Evolutionary conservation across 2,797 vertebrate species (phyloP).

Genomic region (Rhinoraja longicauda): DNA sequence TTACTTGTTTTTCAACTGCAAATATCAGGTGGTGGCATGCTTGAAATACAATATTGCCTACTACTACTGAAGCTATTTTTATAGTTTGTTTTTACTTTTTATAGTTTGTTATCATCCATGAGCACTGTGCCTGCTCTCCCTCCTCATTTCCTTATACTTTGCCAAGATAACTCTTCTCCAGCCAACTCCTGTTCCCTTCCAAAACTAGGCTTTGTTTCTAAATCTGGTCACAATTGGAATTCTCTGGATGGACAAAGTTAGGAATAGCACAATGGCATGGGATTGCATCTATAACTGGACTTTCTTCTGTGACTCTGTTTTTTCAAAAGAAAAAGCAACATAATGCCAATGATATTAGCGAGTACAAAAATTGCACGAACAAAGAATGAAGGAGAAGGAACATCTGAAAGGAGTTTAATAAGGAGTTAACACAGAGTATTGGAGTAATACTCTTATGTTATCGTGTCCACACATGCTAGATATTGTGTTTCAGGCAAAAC

Average conservation of each 20-base stretch:
- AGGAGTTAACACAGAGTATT: background rate
- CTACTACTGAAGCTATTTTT: background rate
- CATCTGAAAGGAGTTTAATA: background rate
- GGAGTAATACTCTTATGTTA: too few species aligned
- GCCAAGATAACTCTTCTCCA: background rate
- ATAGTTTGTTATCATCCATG: background rate
- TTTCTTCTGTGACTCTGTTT: background rate
- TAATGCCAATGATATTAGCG: background rate
- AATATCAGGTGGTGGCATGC: background rate
- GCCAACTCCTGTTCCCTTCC: background rate
- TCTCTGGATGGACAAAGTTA: background rate
- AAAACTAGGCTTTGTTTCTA: background rate
- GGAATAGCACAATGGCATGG: background rate
- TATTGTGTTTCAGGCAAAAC: too few species aligned
- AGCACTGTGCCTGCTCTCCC: background rate
- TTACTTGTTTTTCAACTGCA: background rate
- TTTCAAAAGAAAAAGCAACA: background rate
- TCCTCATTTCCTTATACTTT: background rate
- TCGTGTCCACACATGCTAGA: too few species aligned
- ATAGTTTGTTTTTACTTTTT: background rate
- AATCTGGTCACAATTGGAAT: background rate
- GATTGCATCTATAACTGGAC: background rate
- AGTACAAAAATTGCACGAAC: background rate
- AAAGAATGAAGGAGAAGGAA: background rate
- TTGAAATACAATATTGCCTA: background rate